phyloP scores from a whole-genome alignment of 2,888 invertebrate genomes.

The Caenorhabditis uteleia region DNA sequence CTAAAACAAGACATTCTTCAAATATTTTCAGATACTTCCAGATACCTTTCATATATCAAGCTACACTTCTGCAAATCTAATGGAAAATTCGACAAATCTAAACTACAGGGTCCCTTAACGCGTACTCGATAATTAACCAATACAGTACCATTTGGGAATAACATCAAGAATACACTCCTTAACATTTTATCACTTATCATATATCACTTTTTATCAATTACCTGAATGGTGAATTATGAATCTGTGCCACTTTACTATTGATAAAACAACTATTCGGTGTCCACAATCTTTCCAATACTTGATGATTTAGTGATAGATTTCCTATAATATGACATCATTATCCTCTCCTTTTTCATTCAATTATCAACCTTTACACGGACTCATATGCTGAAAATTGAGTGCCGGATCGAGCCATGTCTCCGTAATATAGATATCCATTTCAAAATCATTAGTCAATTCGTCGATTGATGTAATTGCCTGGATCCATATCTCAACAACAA shows the following conservation, averaged over 20 bases:
- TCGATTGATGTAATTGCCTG: constrained; percentile 59
- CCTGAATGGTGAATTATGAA: constrained; percentile 58
- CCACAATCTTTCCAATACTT: constrained; percentile 57
- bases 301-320: constrained; percentile 58
- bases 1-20: too few species aligned
- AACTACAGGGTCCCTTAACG: constrained; percentile 54
- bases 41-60: constrained; percentile 57
- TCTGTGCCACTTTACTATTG: constrained; percentile 57
- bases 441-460: constrained; percentile 59
- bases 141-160: constrained; percentile 59
- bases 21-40: background rate
- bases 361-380: constrained; percentile 51
- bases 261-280: constrained; percentile 67
- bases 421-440: constrained; percentile 61
- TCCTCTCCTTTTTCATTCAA: background rate
- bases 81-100: constrained; percentile 55
- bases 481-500: constrained; percentile 56
- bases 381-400: constrained; percentile 50
- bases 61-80: constrained; percentile 53
- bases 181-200: constrained; percentile 20
- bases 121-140: constrained; percentile 60
- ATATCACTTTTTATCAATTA: background rate
- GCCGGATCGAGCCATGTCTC: constrained; percentile 59
- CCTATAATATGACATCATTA: constrained; percentile 17
- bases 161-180: constrained; percentile 59